Conservation (phyloP, 2,797 vertebrate species). For the Capromys pilorides region DNA sequence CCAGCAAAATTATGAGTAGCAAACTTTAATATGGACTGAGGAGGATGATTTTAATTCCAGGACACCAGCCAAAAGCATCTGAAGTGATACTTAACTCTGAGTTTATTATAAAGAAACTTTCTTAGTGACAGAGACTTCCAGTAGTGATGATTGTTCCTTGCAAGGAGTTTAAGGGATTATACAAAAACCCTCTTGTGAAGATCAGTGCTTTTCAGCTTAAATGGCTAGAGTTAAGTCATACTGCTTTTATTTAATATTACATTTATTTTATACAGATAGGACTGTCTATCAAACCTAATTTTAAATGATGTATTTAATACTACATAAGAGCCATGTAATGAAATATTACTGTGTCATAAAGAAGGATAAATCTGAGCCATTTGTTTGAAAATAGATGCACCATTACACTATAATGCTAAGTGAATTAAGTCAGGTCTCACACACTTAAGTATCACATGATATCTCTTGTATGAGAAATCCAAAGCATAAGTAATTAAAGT, state of each 20-base stretch:
- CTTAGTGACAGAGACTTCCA: not conserved
- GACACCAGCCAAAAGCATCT: not conserved
- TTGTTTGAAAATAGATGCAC: not conserved
- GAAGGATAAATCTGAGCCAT: not conserved
- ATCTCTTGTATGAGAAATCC: not conserved
- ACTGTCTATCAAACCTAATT: conserved; percentile 1
- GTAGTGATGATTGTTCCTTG: not conserved
- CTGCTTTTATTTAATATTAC: conserved; percentile 38
- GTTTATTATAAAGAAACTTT: conserved; percentile 19
- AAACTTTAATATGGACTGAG: not conserved
- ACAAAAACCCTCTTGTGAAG: conserved; percentile 15
- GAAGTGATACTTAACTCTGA: conserved; percentile 30
- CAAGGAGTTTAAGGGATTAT: not conserved
- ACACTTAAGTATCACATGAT: not conserved
- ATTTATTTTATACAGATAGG: not conserved
- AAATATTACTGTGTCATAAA: not conserved
- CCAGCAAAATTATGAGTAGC: conserved; percentile 39
- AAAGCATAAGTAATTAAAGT: not conserved
- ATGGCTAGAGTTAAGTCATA: not conserved
- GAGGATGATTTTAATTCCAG: conserved; percentile 54
- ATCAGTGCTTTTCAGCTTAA: conserved; percentile 6
- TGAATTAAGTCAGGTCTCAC: not conserved
- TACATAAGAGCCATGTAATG: not conserved
- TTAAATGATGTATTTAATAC: conserved; percentile 6
- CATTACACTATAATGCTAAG: not conserved